Conservation (phyloP, 1,140 invertebrate genomes). For the Eciton burchellii region DNA sequence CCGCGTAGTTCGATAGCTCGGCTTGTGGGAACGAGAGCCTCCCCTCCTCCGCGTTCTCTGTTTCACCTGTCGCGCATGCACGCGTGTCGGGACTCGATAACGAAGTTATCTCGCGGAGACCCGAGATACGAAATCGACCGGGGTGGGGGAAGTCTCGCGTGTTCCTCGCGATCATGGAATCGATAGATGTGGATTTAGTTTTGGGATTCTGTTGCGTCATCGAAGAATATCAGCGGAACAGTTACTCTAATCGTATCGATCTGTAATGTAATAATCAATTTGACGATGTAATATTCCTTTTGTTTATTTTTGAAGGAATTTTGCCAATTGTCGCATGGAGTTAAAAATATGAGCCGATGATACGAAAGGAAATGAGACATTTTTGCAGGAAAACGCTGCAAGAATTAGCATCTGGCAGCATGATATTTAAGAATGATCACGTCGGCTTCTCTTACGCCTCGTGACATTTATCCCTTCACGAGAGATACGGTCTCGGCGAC, state of each 20-base stretch:
- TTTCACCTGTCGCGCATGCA: conserved; percentile 69
- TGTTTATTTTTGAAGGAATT: too few relatives aligned
- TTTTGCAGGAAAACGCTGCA: background rate
- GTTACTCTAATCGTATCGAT: background rate
- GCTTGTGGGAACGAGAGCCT: conserved; percentile 67
- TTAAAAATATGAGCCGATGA: background rate
- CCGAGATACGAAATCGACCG: conserved; percentile 1
- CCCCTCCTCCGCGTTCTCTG: conserved; percentile 62
- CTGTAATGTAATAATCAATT: too few relatives aligned
- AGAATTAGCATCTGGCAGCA: background rate
- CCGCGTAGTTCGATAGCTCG: conserved; percentile 55
- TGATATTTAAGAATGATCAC: background rate
- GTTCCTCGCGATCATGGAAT: background rate
- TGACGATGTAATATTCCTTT: too few relatives aligned
- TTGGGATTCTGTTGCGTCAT: background rate
- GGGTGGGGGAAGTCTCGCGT: background rate
- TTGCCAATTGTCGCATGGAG: too few relatives aligned
- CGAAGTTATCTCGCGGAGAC: conserved; percentile 16
- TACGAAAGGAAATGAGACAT: too few relatives aligned
- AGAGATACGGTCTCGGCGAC: conserved; percentile 9
- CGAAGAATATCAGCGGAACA: background rate
- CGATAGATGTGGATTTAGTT: background rate
- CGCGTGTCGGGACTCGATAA: conserved; percentile 17
- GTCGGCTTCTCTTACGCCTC: background rate
- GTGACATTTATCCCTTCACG: conserved; percentile 23